Base-by-base conservation (phyloP, 2,888 invertebrate genomes). In the Patella ulyssiponensis region DNA sequence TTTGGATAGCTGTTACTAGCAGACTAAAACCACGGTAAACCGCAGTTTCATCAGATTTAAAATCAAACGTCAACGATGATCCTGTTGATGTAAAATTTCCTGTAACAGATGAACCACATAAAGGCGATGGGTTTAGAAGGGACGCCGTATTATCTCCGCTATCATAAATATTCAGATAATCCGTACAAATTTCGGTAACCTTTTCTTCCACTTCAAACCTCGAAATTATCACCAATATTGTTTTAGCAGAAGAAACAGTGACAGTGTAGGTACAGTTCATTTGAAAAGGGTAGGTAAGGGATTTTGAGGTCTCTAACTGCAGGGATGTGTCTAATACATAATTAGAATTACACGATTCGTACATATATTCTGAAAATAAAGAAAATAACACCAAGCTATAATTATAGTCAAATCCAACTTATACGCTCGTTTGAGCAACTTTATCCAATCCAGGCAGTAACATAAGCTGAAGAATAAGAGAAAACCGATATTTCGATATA, bases 101-200 rank as follows among this genome's bases (percentile, higher is more conserved):
- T 1, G 79, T 74, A 15, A 70, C 71, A 7, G 77, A 75, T 33
- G n/a, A 54, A 2, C 82, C 82, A 77, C 82, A 82, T 27, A 80
- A 23, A 1, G 58, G 70, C 11, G 74, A 75, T 17, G 72, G 53
- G 58, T 80, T 80, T 33, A 82, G 71, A 17, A 56, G 76, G n/a
- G 71, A 14, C 12, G 72, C 72, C 17, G n/a, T 69, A n/a, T 58
- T 72, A 69, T 72, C 73, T 23, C 27, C 56, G 7, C 82, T 79
- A 56, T 82, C 80, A 53, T 79, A 75, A 14, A 80, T n/a, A 51
- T 80, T 79, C 69, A 82, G 33, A 74, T 82, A 82, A 70, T 82
- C 82, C 11, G n/a, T 51, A 76, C 82, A 82, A 9, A 70, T 20
- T 12, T 78, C 80, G 15, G 76, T 64, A 2, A 71, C 17, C 71